Conservation (phyloP, 1,140 invertebrate genomes). For the Eurosta solidaginis region DNA sequence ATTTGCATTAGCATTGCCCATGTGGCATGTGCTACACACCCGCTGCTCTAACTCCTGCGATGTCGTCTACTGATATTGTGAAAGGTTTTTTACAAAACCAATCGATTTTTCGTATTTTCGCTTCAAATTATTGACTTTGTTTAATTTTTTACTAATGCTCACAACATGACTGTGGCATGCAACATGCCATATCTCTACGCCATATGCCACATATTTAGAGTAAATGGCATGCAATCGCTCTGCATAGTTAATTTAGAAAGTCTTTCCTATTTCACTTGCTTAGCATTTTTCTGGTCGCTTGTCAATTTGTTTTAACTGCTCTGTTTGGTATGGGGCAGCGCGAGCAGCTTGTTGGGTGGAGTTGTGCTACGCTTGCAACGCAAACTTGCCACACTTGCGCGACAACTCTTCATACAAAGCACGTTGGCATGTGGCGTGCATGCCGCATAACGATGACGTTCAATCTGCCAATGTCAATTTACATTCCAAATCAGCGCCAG, state of each 20-base stretch:
- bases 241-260: slow-evolving; percentile 12
- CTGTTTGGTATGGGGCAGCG: background rate
- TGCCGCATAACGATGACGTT: background rate
- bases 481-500: slow-evolving; percentile 11
- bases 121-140: slow-evolving; percentile 23
- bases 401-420: slow-evolving; percentile 16
- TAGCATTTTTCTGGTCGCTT: background rate
- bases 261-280: slow-evolving; percentile 19
- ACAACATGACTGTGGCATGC: slow-evolving; percentile 19
- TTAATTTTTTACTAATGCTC: slow-evolving; percentile 27
- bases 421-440: too few species aligned
- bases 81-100: background rate
- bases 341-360: background rate
- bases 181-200: slow-evolving; percentile 20
- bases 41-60: background rate
- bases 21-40: background rate
- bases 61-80: slow-evolving; percentile 9
- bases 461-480: slow-evolving; percentile 27
- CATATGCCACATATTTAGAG: slow-evolving; percentile 14
- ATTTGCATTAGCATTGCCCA: too few species aligned
- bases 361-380: background rate
- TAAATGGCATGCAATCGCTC: slow-evolving; percentile 15
- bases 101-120: slow-evolving; percentile 23
- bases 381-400: slow-evolving; percentile 20
- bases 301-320: background rate